Base-by-base conservation (phyloP, 1,140 invertebrate species). In the Rhynchophorus ferrugineus region DNA sequence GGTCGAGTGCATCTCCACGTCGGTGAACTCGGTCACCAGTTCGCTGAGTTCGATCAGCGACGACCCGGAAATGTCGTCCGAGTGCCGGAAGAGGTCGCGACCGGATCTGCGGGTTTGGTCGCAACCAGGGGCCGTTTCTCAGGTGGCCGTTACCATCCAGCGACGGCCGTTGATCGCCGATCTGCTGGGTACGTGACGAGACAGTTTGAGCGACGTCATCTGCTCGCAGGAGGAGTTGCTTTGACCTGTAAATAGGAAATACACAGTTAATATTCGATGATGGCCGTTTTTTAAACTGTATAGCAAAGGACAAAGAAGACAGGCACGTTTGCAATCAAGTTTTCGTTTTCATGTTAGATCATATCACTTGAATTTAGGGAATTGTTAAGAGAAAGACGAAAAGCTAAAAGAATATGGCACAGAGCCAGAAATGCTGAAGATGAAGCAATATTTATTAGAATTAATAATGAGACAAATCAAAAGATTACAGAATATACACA, bases 171-270 rank as follows among this genome's bases (percentile, higher is more conserved):
- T 64, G 49, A 66, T 49, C 58, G 48, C 29, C 57, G 35, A 8
- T 50, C 56, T 48, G 58, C 46, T 7, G 44, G 58, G 22, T 56
- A 50, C 38, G 50, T 58, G 3, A 45, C 52, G 38, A 22, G 42
- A 39, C 48, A 58, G 42, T 54, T 52, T 54, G 35, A 69, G 39
- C 0, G 68, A 65, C 1, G 68, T 67, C 14, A 58, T 64, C 42
- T 68, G 65, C 13, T 62, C 65, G 34, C 62, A 62, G 38, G 66
- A 68, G n/a, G 65, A 67, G 56, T 68, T 68, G 58, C 65, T 66
- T 49, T 65, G 61, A 58, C 63, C 65, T 68, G 61, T 43, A 52
- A 58, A 13, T n/a, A 24, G 16, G 19, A 38, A 49, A 20, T 46
- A 14, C 6, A 41, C 19, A 42, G 7, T 14, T 21, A 22, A 51